Evolutionary conservation across 1,140 invertebrate genomes (phyloP).

Genomic region (Halyomorpha halys): DNA sequence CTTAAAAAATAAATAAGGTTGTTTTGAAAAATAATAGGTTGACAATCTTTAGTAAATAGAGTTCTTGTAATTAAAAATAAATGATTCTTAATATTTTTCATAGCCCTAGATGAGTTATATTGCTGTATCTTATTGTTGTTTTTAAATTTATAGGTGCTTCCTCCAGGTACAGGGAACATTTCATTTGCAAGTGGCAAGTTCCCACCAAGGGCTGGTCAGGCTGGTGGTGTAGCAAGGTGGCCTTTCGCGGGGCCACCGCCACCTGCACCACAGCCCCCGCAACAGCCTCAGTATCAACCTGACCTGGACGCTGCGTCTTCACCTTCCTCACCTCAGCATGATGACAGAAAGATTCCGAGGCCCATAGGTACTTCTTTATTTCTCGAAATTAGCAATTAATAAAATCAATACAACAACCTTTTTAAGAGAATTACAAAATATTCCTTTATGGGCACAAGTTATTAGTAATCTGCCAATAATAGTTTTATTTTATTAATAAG

Average conservation of each 20-base stretch:
- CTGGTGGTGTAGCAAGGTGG: constrained; percentile 35
- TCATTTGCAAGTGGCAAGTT: constrained; percentile 4
- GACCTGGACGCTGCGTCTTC: constrained; percentile 33
- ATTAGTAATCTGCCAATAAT: no score
- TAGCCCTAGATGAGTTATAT: no score
- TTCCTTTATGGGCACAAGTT: no score
- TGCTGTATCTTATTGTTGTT: not conserved
- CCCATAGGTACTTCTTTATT: constrained; percentile 56
- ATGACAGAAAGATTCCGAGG: constrained; percentile 58
- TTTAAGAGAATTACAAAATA: no score
- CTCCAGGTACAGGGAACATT: constrained; percentile 29
- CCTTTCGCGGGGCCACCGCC: constrained; percentile 35
- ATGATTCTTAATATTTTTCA: no score
- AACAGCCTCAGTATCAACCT: constrained; percentile 2
- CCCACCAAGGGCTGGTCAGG: constrained; percentile 34
- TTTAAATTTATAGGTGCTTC: constrained; percentile 4
- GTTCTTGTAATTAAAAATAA: no score
- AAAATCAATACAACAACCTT: no score
- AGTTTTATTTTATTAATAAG: no score
- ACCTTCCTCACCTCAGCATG: constrained; percentile 52
- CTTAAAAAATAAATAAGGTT: no score
- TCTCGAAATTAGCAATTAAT: not conserved
- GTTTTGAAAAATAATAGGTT: no score
- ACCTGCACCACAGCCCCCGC: constrained; percentile 29
- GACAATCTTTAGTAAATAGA: no score